Base-by-base conservation (phyloP, 2,113 vertebrate species). In the Rhynchomys soricoides region DNA sequence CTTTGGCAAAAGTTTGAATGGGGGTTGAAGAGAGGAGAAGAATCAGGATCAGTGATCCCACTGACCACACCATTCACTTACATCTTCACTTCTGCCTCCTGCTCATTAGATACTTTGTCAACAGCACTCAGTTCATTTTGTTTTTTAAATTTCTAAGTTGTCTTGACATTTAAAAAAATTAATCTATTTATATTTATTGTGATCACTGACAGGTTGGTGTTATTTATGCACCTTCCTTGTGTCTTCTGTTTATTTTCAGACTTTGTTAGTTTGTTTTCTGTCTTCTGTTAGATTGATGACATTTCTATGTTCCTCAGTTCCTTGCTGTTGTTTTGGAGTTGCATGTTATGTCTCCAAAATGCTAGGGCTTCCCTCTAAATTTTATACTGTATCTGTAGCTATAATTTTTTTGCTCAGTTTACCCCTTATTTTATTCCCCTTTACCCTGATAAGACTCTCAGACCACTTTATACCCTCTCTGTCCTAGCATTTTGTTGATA, bases 1-100 rank as follows among this genome's bases (percentile, higher is more conserved):
- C 62, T 50, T 68, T 50, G 62, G 29, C 62, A 68, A 68, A 48
- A 99, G 43, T 45, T 7, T 29, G n/a, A 52, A 59, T n/a, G 64
- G 75, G 70, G 24, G 66, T 70, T 71, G 66, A 40, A 11, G 55
- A 83, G 31, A 78, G 43, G 43, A 24, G n/a, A 86, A 90, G 31
- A 64, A 24, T n/a, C 83, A 21, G 43, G 55, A 78, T 1, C 62
- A 55, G 21, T 26, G 13, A 70, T 52, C 77, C 22, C 40, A 34
- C 55, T 19, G 43, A 24, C 1, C 10, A 29, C 16, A 48, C 21
- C 86, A 57, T 19, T 73, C 86, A 73, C 68, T 43, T 5, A 66
- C 55, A 50, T 16, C 11, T 11, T 81, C 68, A 59, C 59, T 95
- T 85, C 68, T 31, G 70, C 29, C 16, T 77, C 55, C 29, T 7